Evolutionary conservation across 2,113 vertebrate species (phyloP).

Genomic region (Seriola quinqueradiata): DNA sequence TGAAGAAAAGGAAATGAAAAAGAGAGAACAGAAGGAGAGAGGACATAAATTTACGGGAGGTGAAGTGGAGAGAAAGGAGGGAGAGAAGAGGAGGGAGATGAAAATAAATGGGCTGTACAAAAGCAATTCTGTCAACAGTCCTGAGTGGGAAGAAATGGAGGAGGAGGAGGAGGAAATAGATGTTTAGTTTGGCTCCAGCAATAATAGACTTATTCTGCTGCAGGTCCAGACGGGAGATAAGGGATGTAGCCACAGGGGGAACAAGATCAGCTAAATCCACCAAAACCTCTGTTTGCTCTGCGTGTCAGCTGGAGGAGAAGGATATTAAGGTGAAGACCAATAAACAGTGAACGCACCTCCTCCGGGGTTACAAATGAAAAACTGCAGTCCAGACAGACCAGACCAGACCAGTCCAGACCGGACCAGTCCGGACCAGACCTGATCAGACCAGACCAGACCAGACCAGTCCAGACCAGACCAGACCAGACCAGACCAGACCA

Average conservation of each 20-base stretch:
- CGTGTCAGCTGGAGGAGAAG: conserved; percentile 23
- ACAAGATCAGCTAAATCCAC: conserved; percentile 37
- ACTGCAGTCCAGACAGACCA: not conserved
- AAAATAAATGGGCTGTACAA: conserved; percentile 68
- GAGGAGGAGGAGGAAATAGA: conserved; percentile 51
- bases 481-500: too few relatives aligned
- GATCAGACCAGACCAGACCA: too few relatives aligned
- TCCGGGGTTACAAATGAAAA: conserved; percentile 28
- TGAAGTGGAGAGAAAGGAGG: conserved; percentile 22
- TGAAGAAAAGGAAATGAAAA: not conserved
- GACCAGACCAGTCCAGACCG: too few relatives aligned
- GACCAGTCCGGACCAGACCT: too few relatives aligned
- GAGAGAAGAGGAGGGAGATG: conserved; percentile 53
- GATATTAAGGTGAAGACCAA: conserved; percentile 4
- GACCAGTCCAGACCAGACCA: too few relatives aligned
- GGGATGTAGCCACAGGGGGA: conserved; percentile 3
- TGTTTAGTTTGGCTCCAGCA: conserved; percentile 63
- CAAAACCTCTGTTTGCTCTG: conserved; percentile 26
- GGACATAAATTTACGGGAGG: conserved; percentile 35
- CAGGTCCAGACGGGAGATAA: conserved; percentile 29
- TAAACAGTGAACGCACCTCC: conserved; percentile 26
- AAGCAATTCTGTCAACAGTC: conserved; percentile 68
- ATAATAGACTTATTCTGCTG: conserved; percentile 60
- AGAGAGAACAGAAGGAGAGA: conserved; percentile 6
- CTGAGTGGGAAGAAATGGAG: conserved; percentile 48